Conservation (phyloP, 2,888 invertebrate genomes). For the Scrobipalpa costella region DNA sequence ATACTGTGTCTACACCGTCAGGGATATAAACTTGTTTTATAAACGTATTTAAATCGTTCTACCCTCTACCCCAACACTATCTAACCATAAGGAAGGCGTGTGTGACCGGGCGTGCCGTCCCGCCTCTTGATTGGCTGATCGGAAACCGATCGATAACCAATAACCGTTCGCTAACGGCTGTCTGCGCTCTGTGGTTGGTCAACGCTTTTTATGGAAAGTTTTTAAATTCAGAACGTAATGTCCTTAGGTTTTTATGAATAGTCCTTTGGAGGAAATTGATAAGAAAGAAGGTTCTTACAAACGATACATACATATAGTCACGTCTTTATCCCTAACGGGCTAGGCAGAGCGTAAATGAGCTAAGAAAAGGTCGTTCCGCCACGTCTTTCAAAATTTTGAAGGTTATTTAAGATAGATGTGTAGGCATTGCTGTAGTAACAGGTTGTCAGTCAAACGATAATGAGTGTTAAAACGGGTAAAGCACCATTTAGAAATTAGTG, state of each 20-base stretch:
- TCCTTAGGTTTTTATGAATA: background rate
- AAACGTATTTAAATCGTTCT: background rate
- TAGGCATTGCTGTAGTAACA: too few relatives aligned
- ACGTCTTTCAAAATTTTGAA: too few relatives aligned
- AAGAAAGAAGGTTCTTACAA: slow-evolving; percentile 4
- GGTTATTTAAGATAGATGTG: too few relatives aligned
- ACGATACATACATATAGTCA: too few relatives aligned
- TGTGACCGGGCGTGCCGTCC: slow-evolving; percentile 29
- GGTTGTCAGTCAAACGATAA: too few relatives aligned
- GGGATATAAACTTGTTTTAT: background rate
- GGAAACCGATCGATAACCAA: slow-evolving; percentile 78
- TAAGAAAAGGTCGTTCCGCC: too few relatives aligned
- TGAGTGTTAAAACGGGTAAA: too few relatives aligned
- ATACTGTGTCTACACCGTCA: background rate
- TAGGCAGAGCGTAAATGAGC: too few relatives aligned
- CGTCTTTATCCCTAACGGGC: too few relatives aligned
- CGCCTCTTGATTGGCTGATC: slow-evolving; percentile 70
- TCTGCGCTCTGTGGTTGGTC: slow-evolving; percentile 17
- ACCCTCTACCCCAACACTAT: slow-evolving; percentile 1
- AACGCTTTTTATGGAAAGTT: slow-evolving; percentile 16
- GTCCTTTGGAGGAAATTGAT: background rate
- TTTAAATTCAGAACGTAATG: background rate
- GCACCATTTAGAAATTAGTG: too few relatives aligned
- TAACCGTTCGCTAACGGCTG: slow-evolving; percentile 48
- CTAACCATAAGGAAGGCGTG: slow-evolving; percentile 29